These are phyloP conservation scores for Microctonus brassicae DNA, from an alignment of 2,888 invertebrate genomes.

Conservation along the genomic window DNA sequence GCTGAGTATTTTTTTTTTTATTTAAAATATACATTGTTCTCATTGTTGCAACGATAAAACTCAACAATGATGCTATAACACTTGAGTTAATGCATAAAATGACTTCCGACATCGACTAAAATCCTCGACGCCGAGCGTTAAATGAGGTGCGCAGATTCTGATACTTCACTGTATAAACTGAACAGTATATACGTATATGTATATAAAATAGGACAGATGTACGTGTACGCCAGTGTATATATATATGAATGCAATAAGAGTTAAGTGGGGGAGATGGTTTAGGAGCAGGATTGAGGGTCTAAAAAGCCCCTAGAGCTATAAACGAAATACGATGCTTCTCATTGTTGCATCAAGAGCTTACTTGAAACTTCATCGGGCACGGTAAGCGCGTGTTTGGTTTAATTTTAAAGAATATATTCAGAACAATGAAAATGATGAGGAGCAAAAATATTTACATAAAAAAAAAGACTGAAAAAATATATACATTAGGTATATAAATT, in stretches of 20 bases:
- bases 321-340: constrained; percentile 10
- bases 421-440: not conserved
- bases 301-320: constrained; percentile 13
- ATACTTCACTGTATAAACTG: constrained; percentile 10
- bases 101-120: constrained; percentile 29
- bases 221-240: not conserved
- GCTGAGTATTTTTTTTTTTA: not conserved
- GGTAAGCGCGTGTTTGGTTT: not conserved
- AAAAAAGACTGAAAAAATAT: not conserved
- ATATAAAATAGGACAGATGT: not conserved
- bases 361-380: not conserved
- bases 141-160: constrained; percentile 23
- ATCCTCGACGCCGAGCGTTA: constrained; percentile 28
- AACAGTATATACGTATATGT: not conserved
- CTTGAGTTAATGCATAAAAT: constrained; percentile 29
- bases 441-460: not conserved
- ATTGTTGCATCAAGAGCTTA: constrained; percentile 20
- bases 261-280: not conserved
- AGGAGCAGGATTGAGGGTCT: constrained; percentile 1
- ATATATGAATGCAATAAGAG: constrained; percentile 6
- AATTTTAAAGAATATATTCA: constrained; percentile 2
- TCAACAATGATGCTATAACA: not conserved
- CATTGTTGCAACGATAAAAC: not conserved
- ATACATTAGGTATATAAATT: not conserved
- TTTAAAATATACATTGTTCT: not conserved